Evolutionary conservation across 2,888 invertebrate species (phyloP).

Genomic region (Melieria crassipennis): DNA sequence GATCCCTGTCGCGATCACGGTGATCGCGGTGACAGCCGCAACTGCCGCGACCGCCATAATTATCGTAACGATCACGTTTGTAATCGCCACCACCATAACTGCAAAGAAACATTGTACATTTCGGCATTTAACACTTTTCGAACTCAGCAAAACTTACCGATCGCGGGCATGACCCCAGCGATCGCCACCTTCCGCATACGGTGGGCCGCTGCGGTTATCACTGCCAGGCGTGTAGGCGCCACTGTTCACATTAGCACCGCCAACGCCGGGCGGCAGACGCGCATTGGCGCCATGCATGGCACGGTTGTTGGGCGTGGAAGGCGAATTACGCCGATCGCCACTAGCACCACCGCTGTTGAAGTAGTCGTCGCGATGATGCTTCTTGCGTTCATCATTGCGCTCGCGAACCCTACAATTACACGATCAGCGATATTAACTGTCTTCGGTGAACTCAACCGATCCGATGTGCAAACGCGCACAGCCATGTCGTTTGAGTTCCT

Average conservation of each 20-base stretch:
- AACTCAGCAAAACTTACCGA: conserved; percentile 50
- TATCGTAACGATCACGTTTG: conserved; percentile 59
- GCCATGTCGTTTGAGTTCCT: not conserved
- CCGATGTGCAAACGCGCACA: too few relatives aligned
- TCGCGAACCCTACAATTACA: conserved; percentile 54
- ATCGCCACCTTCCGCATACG: conserved; percentile 50
- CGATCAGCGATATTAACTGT: not conserved
- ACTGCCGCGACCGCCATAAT: conserved; percentile 66
- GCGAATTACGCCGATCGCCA: conserved; percentile 64
- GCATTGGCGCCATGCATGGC: conserved; percentile 45
- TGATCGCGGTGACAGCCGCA: conserved; percentile 69
- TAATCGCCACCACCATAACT: conserved; percentile 57
- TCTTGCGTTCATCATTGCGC: conserved; percentile 61
- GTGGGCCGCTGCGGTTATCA: conserved; percentile 58
- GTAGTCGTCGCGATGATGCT: conserved; percentile 58
- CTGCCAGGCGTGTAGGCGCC: conserved; percentile 55
- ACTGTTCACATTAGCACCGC: conserved; percentile 37
- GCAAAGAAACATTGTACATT: not conserved
- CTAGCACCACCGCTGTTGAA: conserved; percentile 45
- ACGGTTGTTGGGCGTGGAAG: conserved; percentile 54
- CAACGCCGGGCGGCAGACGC: conserved; percentile 47
- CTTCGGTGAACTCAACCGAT: conserved; percentile 36
- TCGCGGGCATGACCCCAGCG: conserved; percentile 60
- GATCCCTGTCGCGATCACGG: conserved; percentile 71
- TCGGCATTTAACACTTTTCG: too few relatives aligned